Evolutionary conservation across 2,888 invertebrate species (phyloP), one percentile per base, ranked within the genome.

Genomic region (Phengaris arion): DNA sequence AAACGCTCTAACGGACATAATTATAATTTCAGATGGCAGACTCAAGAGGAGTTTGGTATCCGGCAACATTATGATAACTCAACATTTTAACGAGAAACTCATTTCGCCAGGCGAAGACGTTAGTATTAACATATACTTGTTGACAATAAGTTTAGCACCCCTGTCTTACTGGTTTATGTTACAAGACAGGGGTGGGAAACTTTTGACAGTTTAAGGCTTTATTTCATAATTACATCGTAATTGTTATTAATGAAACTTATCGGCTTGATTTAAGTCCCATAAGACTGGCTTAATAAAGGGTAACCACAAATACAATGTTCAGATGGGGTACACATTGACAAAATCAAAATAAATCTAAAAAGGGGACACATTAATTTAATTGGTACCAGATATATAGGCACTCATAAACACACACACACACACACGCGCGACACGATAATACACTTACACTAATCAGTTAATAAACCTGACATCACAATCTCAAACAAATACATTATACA

Each of bases 31-130:
- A 90, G 88, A 79, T 57, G 81, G 82, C 59, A 85, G 92, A 79
- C 79, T 81, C 8, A 89, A 83, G 81, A 87, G 93, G 76, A 87
- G 90, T 72, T 75, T 91, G 13, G 84, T 82, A 6, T 80, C 87
- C 0, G 83, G 86, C 0, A 88, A 87, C 74, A 83, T 93, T 2
- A 83, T 92, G 74, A 89, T 93, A 35, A 90, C 91, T 1, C 90
- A 91, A 69, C 89, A 92, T 79, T 93, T 93, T 74, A 89, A 82
- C 74, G 89, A 91, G 79, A 94, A 94, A 80, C 90, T 94, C 4
- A 82, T 94, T 46, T 91, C 93, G 8, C 94, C 94, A 0, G 94
- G 95, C 8, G 94, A 94, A 80, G 94, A 94, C 78, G 93, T 93
- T 82, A 89, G 92, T 86, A 77, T 15, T 6, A 72, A 6, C 7